Evolutionary conservation across 2,888 invertebrate species (phyloP), one percentile per base, ranked within the genome.

Genomic region (Diarsia mendica): DNA sequence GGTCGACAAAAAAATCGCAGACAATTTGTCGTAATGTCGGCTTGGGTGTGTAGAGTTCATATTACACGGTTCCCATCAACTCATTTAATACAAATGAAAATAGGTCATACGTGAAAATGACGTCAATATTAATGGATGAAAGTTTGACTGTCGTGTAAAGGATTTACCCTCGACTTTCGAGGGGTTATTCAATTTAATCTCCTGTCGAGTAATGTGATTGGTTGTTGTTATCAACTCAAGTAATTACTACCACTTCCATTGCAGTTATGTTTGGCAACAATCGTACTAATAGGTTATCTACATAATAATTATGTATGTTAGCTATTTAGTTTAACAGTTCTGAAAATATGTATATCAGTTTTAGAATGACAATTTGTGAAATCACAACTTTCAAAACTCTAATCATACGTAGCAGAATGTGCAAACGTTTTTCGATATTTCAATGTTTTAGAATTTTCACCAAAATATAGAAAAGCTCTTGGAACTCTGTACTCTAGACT

Each of bases 101-200:
- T 72, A 70, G 77, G 74, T 81, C 72, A 67, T 64, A 58, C 60
- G 61, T n/a, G 67, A 65, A 75, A 71, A 66, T 13, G 46, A 63
- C 79, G 60, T 83, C 65, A 65, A 79, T 77, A 79, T 69, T 63
- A 79, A 69, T 74, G 63, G 15, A 58, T 46, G 20, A 48, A 75
- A 81, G 39, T 75, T 73, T 51, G 39, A 48, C 33, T 51, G 53
- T 9, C 64, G 33, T 75, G 33, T 55, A 15, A 65, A 55, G n/a
- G 58, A 39, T 74, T 23, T 53, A 78, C 44, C 28, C 20, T 23
- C 20, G 9, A 46, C 18, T 66, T 61, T 20, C 44, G 15, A 44
- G 3, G 39, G n/a, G n/a, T 64, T 44, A 55, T 74, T 80, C 20
- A 75, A 80, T 80, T 63, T 49, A 55, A 49, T 66, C 18, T 53